Percentiles rank a stretch among this genome's conserved stretches.
phyloP scores from a whole-genome alignment of 1,140 invertebrate genomes.

The Temnothorax curvispinosus region DNA sequence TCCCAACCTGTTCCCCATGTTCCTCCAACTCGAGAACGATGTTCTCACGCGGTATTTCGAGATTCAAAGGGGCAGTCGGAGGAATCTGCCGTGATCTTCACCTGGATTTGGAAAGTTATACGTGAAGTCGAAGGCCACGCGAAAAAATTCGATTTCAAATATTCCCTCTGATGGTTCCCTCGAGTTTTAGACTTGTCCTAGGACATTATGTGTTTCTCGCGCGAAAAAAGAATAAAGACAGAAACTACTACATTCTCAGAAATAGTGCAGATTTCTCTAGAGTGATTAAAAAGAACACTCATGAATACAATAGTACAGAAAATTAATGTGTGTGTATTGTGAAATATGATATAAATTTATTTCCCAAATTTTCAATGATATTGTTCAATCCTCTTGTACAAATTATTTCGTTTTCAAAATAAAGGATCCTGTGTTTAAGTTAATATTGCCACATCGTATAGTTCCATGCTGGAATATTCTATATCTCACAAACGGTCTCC shows the following conservation, averaged over 20 bases:
- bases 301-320: not conserved
- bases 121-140: not conserved
- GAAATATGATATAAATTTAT: not conserved
- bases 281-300: not conserved
- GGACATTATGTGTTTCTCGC: not conserved
- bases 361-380: not conserved
- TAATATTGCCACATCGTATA: not conserved
- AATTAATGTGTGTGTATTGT: not conserved
- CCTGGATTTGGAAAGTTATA: not conserved
- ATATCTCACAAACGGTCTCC: not conserved
- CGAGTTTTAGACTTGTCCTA: not conserved
- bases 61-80: not conserved
- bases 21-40: not conserved
- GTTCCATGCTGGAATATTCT: not conserved
- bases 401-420: slow-evolving; percentile 2
- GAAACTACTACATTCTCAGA: not conserved
- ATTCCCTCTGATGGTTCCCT: not conserved
- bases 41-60: not conserved
- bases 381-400: not conserved
- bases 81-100: not conserved
- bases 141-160: slow-evolving; percentile 20
- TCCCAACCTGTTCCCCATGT: not conserved
- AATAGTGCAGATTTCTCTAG: not conserved
- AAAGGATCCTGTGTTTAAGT: not conserved
- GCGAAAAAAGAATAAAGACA: not conserved